These are phyloP conservation scores for Botia almorhae DNA, from an alignment of 2,797 vertebrate genomes.

Conservation along the genomic window DNA sequence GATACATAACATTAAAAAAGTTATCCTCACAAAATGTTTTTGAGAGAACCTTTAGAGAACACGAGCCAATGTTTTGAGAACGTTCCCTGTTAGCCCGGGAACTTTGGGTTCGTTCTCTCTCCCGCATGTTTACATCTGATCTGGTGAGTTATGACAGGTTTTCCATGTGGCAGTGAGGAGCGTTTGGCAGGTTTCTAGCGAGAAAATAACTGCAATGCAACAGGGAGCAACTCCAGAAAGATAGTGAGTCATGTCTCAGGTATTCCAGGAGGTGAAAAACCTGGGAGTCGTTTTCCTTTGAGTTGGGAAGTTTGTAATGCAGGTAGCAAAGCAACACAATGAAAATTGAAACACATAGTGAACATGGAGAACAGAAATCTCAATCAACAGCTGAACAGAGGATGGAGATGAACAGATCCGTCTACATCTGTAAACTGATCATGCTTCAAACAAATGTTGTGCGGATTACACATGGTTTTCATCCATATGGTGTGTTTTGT, in stretches of 20 bases:
- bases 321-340: constrained; percentile 15
- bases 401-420: background rate
- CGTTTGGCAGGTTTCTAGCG: constrained; percentile 33
- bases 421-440: constrained; percentile 2
- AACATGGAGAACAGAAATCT: background rate
- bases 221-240: constrained; percentile 43
- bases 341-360: background rate
- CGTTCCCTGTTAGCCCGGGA: background rate
- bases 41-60: too few relatives aligned
- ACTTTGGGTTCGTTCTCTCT: constrained; percentile 13
- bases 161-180: constrained; percentile 37
- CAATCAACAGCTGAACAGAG: background rate
- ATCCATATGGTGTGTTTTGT: background rate
- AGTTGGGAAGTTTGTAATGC: constrained; percentile 8
- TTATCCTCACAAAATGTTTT: too few relatives aligned
- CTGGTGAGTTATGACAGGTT: constrained; percentile 47
- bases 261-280: constrained; percentile 32
- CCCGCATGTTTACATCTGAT: constrained; percentile 44
- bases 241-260: constrained; percentile 38
- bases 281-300: constrained; percentile 20
- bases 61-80: too few relatives aligned
- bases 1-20: too few relatives aligned
- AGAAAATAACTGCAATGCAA: constrained; percentile 50
- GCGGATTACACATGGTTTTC: background rate
- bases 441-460: background rate